These are phyloP conservation scores for Heteromormyrus szaboi DNA, from an alignment of 2,797 vertebrate species.

Conservation along the genomic window DNA sequence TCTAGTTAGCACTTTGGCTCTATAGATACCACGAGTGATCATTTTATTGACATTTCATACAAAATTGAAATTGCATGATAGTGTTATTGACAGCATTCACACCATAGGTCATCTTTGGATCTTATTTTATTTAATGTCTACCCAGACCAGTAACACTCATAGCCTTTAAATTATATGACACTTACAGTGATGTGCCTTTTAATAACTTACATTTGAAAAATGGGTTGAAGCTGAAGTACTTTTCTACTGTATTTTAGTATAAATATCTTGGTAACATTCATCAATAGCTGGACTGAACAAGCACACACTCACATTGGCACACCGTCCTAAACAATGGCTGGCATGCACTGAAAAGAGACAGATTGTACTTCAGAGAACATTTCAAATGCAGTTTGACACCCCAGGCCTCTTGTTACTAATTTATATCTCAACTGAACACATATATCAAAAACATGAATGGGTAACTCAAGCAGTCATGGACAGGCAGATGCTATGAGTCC, in stretches of 20 bases:
- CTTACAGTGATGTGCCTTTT: neutral
- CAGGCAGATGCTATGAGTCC: neutral
- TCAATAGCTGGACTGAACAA: neutral
- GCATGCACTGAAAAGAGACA: neutral
- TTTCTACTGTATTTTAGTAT: neutral
- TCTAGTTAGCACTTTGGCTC: neutral
- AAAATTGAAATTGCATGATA: neutral
- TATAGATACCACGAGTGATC: neutral
- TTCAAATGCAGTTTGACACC: slow-evolving; percentile 11
- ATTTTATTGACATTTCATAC: neutral
- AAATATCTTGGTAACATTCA: neutral
- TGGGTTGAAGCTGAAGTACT: neutral
- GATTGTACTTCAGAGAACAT: neutral
- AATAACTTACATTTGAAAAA: slow-evolving; percentile 1
- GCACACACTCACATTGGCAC: neutral
- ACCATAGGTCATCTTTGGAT: neutral
- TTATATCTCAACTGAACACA: neutral
- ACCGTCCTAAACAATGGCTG: neutral
- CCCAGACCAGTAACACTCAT: neutral
- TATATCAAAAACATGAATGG: neutral
- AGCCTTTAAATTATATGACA: slow-evolving; percentile 10
- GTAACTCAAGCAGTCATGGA: neutral
- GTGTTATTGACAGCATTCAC: neutral
- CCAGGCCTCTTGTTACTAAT: neutral
- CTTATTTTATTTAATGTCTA: slow-evolving; percentile 10